A percentile compares a stretch with the other conserved stretches of the same genome.
These are phyloP conservation scores for Gavialis gangeticus DNA, from an alignment of 2,113 vertebrate species.

Conservation along the genomic window DNA sequence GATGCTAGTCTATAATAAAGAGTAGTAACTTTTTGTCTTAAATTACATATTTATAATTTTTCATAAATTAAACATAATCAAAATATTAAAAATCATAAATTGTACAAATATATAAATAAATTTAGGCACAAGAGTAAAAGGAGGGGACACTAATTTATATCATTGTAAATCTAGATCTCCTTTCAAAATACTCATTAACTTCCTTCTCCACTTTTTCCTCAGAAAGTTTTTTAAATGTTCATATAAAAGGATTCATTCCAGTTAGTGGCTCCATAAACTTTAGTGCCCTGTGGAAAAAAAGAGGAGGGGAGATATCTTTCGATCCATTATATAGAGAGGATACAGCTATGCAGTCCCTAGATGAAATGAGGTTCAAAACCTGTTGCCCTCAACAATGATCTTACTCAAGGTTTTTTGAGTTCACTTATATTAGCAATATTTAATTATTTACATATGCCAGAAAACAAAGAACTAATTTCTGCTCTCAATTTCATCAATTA, in stretches of 20 bases:
- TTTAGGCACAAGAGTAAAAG: neutral
- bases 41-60: neutral
- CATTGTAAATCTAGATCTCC: neutral
- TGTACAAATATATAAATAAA: neutral
- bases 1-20: fast-evolving
- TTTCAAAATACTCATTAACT: neutral
- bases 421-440: neutral
- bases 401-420: neutral
- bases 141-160: neutral
- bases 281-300: neutral
- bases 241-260: neutral
- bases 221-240: neutral
- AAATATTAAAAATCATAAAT: neutral
- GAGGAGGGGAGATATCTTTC: neutral
- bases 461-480: neutral
- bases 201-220: neutral
- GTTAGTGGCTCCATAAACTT: neutral
- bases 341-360: neutral
- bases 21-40: neutral
- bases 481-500: neutral
- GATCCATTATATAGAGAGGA: neutral
- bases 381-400: neutral
- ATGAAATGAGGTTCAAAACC: neutral
- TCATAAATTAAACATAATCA: neutral
- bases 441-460: neutral